Percentiles rank a stretch among this genome's conserved stretches.
phyloP scores from a whole-genome alignment of 2,113 vertebrate species.

The Trichomycterus rosablanca region DNA sequence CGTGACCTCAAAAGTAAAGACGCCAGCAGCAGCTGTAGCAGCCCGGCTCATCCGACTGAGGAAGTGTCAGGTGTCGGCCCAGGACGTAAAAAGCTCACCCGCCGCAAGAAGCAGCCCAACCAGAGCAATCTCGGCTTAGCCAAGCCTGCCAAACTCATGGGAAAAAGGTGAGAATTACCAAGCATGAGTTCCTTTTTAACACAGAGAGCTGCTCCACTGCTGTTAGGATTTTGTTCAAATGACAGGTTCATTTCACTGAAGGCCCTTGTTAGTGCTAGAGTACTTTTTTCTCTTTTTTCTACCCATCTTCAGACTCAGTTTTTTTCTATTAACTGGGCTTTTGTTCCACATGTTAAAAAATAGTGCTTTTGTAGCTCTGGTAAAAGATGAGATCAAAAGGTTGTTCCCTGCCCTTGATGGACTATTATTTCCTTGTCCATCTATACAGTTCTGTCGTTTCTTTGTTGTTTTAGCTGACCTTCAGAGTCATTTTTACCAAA shows the following conservation, averaged over 20 bases:
- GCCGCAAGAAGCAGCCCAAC: slow-evolving; percentile 67
- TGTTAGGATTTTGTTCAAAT: background rate
- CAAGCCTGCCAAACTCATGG: slow-evolving; percentile 64
- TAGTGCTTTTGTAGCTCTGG: no score
- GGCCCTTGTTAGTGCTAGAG: background rate
- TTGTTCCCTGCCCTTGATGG: slow-evolving; percentile 27
- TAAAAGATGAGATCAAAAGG: no score
- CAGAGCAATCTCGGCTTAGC: slow-evolving; percentile 54
- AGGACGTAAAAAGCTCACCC: slow-evolving; percentile 65
- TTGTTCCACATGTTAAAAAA: no score
- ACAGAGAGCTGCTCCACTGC: background rate
- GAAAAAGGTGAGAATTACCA: slow-evolving; percentile 76
- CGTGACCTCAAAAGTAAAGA: slow-evolving; percentile 81
- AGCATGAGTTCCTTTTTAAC: background rate
- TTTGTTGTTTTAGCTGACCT: slow-evolving; percentile 44
- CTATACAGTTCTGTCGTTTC: slow-evolving; percentile 36
- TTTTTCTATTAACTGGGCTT: no score
- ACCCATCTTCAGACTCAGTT: slow-evolving; percentile 2
- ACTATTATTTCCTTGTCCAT: slow-evolving; percentile 23
- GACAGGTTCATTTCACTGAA: slow-evolving; percentile 9
- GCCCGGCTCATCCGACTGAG: slow-evolving; percentile 50
- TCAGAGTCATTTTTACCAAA: slow-evolving; percentile 37
- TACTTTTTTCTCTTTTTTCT: background rate
- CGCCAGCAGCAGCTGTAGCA: slow-evolving; percentile 39
- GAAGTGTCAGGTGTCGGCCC: slow-evolving; percentile 43